phyloP scores from a whole-genome alignment of 1,140 invertebrate species.

The Drosophila virilis region DNA sequence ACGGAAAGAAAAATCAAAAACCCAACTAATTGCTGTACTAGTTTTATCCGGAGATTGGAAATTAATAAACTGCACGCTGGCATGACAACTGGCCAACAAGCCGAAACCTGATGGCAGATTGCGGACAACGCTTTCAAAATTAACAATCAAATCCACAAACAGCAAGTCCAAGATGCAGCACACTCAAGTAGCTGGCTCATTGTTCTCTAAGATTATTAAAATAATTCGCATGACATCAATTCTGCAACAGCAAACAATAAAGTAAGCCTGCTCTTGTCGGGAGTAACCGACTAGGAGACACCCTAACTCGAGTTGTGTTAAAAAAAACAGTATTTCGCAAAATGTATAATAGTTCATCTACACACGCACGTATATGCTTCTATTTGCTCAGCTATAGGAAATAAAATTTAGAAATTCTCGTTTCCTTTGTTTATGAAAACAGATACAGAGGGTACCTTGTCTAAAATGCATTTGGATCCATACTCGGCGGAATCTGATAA shows the following conservation, averaged over 20 bases:
- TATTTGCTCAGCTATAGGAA: too few relatives aligned
- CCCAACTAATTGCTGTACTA: constrained; percentile 13
- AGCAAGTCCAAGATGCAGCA: constrained; percentile 15
- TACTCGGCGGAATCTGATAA: too few relatives aligned
- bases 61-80: constrained; percentile 60
- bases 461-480: too few relatives aligned
- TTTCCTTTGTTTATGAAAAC: too few relatives aligned
- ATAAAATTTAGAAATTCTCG: too few relatives aligned
- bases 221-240: constrained; percentile 61
- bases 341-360: too few relatives aligned
- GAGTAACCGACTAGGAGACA: too few relatives aligned
- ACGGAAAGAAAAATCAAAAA: constrained; percentile 17
- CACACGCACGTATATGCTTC: too few relatives aligned
- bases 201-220: constrained; percentile 57
- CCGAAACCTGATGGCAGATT: constrained; percentile 5
- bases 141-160: constrained; percentile 59
- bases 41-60: not conserved
- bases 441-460: too few relatives aligned
- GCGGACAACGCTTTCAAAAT: constrained; percentile 32
- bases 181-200: not conserved
- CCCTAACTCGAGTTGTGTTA: too few relatives aligned
- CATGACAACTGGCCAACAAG: constrained; percentile 39
- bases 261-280: too few relatives aligned
- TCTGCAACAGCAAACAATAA: not conserved
- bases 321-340: too few relatives aligned